phyloP scores from a whole-genome alignment of 2,113 vertebrate species.

The Xiphophorus couchianus region DNA sequence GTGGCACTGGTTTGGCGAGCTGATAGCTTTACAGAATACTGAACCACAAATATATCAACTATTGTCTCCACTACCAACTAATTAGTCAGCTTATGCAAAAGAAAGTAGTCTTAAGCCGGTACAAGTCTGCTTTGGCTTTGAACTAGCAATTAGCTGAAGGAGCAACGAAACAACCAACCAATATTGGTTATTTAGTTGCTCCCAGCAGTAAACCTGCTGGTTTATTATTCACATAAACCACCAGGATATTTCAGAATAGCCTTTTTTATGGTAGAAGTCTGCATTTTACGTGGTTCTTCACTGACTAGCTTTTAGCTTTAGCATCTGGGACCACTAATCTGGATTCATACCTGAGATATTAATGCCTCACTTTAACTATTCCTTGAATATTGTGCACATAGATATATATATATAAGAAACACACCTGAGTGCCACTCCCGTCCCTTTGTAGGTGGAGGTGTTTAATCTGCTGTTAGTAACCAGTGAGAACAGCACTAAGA shows the following conservation, averaged over 20 bases:
- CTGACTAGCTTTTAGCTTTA: background rate
- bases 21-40: too few relatives aligned
- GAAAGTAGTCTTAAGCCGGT: background rate
- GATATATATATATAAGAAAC: background rate
- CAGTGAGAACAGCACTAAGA: conserved; percentile 87
- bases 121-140: background rate
- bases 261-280: too few relatives aligned
- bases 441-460: conserved; percentile 86
- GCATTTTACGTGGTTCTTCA: background rate
- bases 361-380: background rate
- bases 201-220: too few relatives aligned
- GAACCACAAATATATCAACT: too few relatives aligned
- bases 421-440: background rate
- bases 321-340: background rate
- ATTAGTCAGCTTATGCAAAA: too few relatives aligned
- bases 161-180: background rate
- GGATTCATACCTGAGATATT: background rate
- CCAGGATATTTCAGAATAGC: too few relatives aligned
- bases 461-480: conserved; percentile 92
- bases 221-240: too few relatives aligned
- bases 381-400: background rate
- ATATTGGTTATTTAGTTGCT: background rate
- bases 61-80: too few relatives aligned
- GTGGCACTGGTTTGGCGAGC: too few relatives aligned
- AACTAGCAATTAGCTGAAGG: background rate